Conservation (phyloP, 37 sponge, comb jelly and placozoan genomes). For the Spongilla lacustris region DNA sequence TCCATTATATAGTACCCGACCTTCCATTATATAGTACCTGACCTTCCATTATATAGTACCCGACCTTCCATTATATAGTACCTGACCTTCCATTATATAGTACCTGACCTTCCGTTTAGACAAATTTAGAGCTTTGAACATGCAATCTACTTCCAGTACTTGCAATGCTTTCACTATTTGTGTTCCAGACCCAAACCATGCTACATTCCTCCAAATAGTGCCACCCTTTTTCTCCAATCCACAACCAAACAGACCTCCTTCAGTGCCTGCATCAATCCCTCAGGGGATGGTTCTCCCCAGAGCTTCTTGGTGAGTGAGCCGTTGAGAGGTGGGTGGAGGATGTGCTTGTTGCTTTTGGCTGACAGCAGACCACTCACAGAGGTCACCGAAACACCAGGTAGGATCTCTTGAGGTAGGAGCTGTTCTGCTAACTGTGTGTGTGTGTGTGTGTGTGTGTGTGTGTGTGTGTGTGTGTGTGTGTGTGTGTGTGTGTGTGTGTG, state of each 20-base stretch:
- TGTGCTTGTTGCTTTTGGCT: constrained; percentile 37
- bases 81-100: too few relatives aligned
- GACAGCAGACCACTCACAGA: constrained; percentile 52
- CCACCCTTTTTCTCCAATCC: too few relatives aligned
- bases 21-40: too few relatives aligned
- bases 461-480: constrained; percentile 22
- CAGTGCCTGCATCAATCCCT: constrained; percentile 33
- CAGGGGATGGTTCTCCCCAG: constrained; percentile 57
- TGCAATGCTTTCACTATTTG: too few relatives aligned
- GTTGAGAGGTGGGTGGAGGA: constrained; percentile 17
- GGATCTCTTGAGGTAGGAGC: constrained; percentile 62
- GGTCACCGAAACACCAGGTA: constrained; percentile 54
- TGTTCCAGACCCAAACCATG: background rate
- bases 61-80: too few relatives aligned
- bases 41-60: too few relatives aligned
- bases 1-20: too few relatives aligned
- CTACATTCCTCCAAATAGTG: background rate
- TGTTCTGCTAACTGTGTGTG: constrained; percentile 40
- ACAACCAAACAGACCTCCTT: constrained; percentile 37
- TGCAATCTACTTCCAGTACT: too few relatives aligned
- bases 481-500: constrained; percentile 23
- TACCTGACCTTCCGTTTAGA: background rate
- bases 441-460: constrained; percentile 12
- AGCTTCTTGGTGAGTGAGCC: constrained; percentile 25
- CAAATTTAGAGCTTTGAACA: too few relatives aligned